Evolutionary conservation across 2,113 vertebrate species (phyloP).

Genomic region (Poicephalus meyeri): DNA sequence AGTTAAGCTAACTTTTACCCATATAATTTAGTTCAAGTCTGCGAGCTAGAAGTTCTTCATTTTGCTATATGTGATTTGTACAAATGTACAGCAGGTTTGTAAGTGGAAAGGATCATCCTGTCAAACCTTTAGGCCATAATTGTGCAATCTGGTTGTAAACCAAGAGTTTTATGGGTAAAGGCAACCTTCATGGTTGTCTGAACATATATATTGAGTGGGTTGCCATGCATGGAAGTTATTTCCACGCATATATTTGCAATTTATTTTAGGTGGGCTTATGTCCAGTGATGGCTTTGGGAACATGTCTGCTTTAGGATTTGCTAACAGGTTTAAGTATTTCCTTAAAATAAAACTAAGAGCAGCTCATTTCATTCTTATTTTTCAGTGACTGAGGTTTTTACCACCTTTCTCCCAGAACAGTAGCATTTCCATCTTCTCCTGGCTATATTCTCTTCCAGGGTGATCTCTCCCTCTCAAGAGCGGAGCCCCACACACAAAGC

Average conservation of each 20-base stretch:
- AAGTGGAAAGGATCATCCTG: background rate
- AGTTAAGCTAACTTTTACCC: background rate
- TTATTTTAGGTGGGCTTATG: background rate
- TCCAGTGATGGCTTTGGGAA: background rate
- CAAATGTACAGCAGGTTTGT: background rate
- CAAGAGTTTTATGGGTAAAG: background rate
- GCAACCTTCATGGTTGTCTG: background rate
- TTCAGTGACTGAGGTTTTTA: accelerated
- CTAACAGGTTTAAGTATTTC: background rate
- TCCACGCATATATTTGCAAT: background rate
- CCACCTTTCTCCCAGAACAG: background rate
- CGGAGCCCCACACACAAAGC: background rate
- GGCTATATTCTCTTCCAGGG: background rate
- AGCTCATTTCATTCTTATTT: background rate
- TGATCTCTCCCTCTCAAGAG: background rate
- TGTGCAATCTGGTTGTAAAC: background rate
- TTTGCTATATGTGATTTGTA: background rate
- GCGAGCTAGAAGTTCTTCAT: background rate
- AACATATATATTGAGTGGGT: background rate
- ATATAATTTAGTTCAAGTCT: background rate
- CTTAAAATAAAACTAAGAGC: background rate
- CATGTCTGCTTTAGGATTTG: background rate
- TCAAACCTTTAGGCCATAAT: background rate
- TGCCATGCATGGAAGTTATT: background rate
- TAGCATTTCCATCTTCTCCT: background rate